These are phyloP conservation scores for Siderastrea siderea DNA, from an alignment of 92 coral and sea anemone genomes.

Conservation along the genomic window DNA sequence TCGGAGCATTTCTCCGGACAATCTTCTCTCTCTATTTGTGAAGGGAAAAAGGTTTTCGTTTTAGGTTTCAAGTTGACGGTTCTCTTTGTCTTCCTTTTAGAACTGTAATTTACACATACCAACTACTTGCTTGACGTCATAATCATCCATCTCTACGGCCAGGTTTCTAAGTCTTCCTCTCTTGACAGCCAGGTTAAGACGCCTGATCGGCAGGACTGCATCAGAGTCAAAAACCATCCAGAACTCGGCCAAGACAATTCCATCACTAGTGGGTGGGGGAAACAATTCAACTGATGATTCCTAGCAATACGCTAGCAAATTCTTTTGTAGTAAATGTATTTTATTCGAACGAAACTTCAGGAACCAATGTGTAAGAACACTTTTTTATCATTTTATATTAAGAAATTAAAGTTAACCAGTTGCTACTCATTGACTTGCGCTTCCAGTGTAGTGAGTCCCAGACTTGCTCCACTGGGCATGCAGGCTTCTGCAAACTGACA, in stretches of 20 bases:
- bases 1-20: slow-evolving; percentile 79
- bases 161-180: slow-evolving; percentile 70
- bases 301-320: no score
- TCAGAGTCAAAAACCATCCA: slow-evolving; percentile 76
- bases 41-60: neutral
- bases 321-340: no score
- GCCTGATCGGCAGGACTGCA: slow-evolving; percentile 72
- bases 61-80: neutral
- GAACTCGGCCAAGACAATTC: slow-evolving; percentile 74
- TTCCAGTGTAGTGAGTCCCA: no score
- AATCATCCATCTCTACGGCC: slow-evolving; percentile 78
- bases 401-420: no score
- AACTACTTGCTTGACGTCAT: slow-evolving; percentile 73
- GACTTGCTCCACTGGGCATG: no score
- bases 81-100: neutral
- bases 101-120: slow-evolving; percentile 49
- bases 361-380: no score
- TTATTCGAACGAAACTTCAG: no score
- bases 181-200: slow-evolving; percentile 81
- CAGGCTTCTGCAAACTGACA: no score
- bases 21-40: slow-evolving; percentile 65
- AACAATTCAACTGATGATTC: neutral
- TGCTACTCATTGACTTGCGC: no score
- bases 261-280: slow-evolving; percentile 54
- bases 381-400: no score